phyloP scores from a whole-genome alignment of 1,140 invertebrate genomes.

The Anastrepha ludens region DNA sequence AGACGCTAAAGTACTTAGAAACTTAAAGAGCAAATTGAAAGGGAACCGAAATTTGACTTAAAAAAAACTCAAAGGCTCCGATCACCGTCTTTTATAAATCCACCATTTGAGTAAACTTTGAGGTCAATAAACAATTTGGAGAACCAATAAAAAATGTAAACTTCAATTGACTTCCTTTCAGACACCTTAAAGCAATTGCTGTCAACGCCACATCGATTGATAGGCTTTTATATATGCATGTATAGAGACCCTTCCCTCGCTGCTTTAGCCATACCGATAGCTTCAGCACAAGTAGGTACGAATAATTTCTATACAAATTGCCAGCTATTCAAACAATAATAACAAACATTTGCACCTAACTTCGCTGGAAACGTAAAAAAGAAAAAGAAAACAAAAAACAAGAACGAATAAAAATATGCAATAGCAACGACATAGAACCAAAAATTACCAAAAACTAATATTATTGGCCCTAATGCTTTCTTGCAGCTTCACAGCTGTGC shows the following conservation, averaged over 20 bases:
- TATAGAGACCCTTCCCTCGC: background rate
- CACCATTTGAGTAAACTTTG: no score
- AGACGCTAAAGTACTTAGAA: no score
- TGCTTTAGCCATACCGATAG: background rate
- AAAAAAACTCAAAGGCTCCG: no score
- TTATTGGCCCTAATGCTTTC: background rate
- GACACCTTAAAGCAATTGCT: background rate
- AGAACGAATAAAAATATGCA: background rate
- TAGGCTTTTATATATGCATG: no score
- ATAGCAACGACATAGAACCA: background rate
- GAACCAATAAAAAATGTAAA: no score
- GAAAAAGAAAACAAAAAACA: background rate
- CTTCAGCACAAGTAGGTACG: background rate
- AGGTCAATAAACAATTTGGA: no score
- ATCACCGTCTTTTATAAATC: no score
- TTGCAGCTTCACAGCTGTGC: slow-evolving; percentile 4
- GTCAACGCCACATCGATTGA: background rate
- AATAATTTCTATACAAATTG: slow-evolving; percentile 38
- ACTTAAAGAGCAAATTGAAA: no score
- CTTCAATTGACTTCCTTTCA: background rate
- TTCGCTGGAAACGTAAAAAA: background rate
- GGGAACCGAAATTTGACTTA: no score
- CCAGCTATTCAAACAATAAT: background rate
- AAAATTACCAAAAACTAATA: no score
- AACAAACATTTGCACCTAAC: background rate